Base-by-base conservation (phyloP, 2,888 invertebrate genomes). In the Cancer borealis region DNA sequence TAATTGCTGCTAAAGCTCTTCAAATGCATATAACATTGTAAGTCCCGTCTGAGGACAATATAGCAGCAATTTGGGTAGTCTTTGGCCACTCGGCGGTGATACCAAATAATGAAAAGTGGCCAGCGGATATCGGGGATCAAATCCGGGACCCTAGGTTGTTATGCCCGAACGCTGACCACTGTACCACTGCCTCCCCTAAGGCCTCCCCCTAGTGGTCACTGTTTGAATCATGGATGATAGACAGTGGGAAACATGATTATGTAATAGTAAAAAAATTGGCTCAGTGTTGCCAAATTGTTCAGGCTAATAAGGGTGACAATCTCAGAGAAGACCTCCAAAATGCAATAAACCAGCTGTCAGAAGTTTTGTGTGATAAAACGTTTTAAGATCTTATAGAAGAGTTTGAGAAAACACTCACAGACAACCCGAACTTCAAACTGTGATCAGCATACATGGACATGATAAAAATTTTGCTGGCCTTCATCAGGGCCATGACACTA, bases 211-310 rank as follows among this genome's bases (percentile, higher is more conserved):
- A n/a, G 92, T 92, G 92, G 92, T 14, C 46, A 92, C 21, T 79
- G 30, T 92, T 92, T 26, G 26, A 49, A 46, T 45, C 46, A 84
- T 92, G 88, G 92, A 46, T 45, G 87, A 47, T 21, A 87, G 21
- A n/a, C 26, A 88, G n/a, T 30, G 39, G 14, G 17, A 26, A 66
- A 14, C 39, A 21, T 6, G 26, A 39, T 26, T n/a, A 79, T 79
- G 45, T 47, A 10, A 6, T 8, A 17, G 79, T 49, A 10, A 73
- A 87, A 54, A 45, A 45, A 49, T 46, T 79, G 3, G 47, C 12
- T 45, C 47, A 84, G 14, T 39, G 47, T 92, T 46, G 84, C 49
- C 5, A 12, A 84, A 49, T 1, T 46, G 84, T 17, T 45, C 12
- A 92, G 84, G n/a, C 30, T 17, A 87, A 49, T 17, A 26, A 30